phyloP scores from a whole-genome alignment of 1,140 invertebrate genomes.

The Zaprionus nigranus region DNA sequence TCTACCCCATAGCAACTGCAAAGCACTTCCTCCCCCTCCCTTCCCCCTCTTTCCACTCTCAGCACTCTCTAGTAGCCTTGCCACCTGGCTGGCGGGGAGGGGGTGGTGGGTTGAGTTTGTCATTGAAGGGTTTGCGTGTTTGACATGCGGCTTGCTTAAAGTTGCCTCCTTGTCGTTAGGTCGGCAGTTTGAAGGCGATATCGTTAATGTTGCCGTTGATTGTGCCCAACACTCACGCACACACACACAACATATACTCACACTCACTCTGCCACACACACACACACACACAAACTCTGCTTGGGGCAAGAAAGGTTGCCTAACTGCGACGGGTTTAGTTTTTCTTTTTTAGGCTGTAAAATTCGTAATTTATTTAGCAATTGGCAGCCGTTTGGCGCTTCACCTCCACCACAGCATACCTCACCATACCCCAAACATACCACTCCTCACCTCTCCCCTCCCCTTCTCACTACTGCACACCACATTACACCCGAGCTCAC shows the following conservation, averaged over 20 bases:
- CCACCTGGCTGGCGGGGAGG: background rate
- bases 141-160: conserved; percentile 58
- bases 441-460: background rate
- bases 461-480: background rate
- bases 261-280: conserved; percentile 39
- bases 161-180: conserved; percentile 47
- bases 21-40: too few species aligned
- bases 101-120: conserved; percentile 31
- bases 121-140: conserved; percentile 77
- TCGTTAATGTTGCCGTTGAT: conserved; percentile 81
- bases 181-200: conserved; percentile 77
- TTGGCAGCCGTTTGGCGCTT: conserved; percentile 62
- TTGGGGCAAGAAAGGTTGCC: conserved; percentile 20
- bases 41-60: background rate
- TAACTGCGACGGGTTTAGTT: conserved; percentile 25
- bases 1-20: background rate
- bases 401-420: conserved; percentile 7
- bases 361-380: conserved; percentile 79
- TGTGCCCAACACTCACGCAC: conserved; percentile 63
- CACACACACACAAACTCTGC: conserved; percentile 3
- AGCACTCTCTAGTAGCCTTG: background rate
- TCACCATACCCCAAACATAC: background rate
- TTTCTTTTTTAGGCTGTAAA: conserved; percentile 54
- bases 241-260: too few species aligned
- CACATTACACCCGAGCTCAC: background rate